phyloP scores from a whole-genome alignment of 2,113 vertebrate genomes.

The Pomatostomus ruficeps region DNA sequence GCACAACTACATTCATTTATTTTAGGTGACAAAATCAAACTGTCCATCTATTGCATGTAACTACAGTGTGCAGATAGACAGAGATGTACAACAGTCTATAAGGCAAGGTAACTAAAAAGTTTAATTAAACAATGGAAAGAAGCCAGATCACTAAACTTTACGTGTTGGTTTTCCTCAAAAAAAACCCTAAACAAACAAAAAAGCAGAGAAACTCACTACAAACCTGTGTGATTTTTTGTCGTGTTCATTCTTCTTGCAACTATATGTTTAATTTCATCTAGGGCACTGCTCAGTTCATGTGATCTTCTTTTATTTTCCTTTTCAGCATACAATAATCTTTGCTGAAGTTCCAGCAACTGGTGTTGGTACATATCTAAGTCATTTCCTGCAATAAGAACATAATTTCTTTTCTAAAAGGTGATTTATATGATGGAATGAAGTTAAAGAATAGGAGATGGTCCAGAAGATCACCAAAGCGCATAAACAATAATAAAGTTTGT shows the following conservation, averaged over 20 bases:
- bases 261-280: constrained; percentile 61
- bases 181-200: not conserved
- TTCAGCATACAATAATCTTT: constrained; percentile 66
- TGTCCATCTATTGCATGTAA: not conserved
- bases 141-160: not conserved
- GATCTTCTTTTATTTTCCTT: constrained; percentile 63
- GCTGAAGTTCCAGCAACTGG: constrained; percentile 66
- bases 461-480: not conserved
- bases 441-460: not conserved
- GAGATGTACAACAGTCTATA: not conserved
- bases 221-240: constrained; percentile 56
- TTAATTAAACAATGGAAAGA: not conserved
- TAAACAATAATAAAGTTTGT: not conserved
- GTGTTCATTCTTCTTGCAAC: not conserved
- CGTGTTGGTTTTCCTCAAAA: not conserved
- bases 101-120: not conserved
- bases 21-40: not conserved
- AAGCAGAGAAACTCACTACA: not conserved
- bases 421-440: not conserved
- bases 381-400: constrained; percentile 53
- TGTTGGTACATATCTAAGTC: constrained; percentile 31
- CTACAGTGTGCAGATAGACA: not conserved
- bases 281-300: constrained; percentile 47
- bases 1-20: not conserved
- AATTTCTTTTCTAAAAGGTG: not conserved